These are phyloP conservation scores for Actinopyga echinites DNA, from an alignment of 53 echinoderm and acorn worm species.

Conservation along the genomic window DNA sequence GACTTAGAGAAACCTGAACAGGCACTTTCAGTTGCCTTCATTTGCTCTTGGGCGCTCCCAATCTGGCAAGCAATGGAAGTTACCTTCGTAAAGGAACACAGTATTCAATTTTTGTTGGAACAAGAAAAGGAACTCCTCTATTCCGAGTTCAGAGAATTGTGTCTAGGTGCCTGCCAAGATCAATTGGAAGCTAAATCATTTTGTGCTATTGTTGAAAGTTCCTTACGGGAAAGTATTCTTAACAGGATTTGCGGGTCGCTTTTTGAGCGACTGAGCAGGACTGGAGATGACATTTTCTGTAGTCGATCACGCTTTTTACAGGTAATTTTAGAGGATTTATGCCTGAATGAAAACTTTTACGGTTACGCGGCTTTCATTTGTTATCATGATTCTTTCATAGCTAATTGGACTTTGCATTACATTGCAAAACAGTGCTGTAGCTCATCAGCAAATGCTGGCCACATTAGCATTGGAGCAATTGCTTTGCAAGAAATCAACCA, in stretches of 20 bases:
- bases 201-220: not conserved
- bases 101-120: not conserved
- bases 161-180: not conserved
- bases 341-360: not conserved
- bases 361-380: not conserved
- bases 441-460: not conserved
- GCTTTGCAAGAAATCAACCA: not conserved
- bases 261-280: not conserved
- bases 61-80: not conserved
- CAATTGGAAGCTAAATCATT: slow-evolving; percentile 9
- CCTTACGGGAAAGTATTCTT: not conserved
- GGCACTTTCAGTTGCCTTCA: not conserved
- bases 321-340: not conserved
- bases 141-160: not conserved
- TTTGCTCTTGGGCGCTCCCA: slow-evolving; percentile 16
- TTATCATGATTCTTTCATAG: not conserved
- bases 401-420: not conserved
- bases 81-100: not conserved
- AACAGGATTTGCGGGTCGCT: not conserved
- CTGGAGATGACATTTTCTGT: slow-evolving; percentile 20
- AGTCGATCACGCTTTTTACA: slow-evolving; percentile 4
- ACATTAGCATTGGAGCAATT: slow-evolving; percentile 8
- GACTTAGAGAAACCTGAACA: not conserved
- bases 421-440: slow-evolving; percentile 10
- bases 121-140: not conserved